A percentile compares a stretch with the other conserved stretches of the same genome.
phyloP scores from a whole-genome alignment of 2,113 vertebrate genomes.

The Paraplagusia blochii region DNA sequence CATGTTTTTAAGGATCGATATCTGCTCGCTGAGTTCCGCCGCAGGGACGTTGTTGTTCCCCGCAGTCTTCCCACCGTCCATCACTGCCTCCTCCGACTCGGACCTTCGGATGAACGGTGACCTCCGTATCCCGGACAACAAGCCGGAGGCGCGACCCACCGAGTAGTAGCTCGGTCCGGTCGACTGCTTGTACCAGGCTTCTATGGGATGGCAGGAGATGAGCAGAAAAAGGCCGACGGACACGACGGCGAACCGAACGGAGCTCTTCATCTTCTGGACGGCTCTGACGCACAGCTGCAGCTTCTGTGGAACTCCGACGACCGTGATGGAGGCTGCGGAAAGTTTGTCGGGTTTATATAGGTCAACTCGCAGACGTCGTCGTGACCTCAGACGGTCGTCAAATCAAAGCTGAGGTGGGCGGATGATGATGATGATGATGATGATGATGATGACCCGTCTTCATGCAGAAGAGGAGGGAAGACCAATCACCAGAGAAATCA shows the following conservation, averaged over 20 bases:
- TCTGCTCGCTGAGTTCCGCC: constrained; percentile 36
- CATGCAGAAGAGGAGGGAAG: constrained; percentile 27
- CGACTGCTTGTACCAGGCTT: constrained; percentile 81
- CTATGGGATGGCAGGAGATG: constrained; percentile 67
- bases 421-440: no score
- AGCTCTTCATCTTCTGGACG: constrained; percentile 62
- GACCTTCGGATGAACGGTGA: constrained; percentile 74
- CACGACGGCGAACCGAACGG: constrained; percentile 57
- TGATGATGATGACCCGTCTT: constrained; percentile 59
- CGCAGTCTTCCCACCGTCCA: constrained; percentile 52
- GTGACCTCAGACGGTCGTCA: constrained; percentile 63
- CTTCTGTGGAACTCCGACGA: no score
- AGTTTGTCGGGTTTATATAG: constrained; percentile 70
- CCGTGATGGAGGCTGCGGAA: constrained; percentile 38
- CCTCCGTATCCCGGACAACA: constrained; percentile 79
- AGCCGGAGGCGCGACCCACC: constrained; percentile 82
- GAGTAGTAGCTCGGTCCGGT: constrained; percentile 78
- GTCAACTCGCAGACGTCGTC: constrained; percentile 35
- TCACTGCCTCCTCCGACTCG: constrained; percentile 46
- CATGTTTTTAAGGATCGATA: constrained; percentile 70
- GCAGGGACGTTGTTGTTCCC: constrained; percentile 37
- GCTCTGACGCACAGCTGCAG: constrained; percentile 27
- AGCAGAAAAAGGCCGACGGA: constrained; percentile 76
- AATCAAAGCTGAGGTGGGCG: constrained; percentile 59
- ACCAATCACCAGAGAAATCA: constrained; percentile 48